Evolutionary conservation across 2,113 vertebrate genomes (phyloP).

Genomic region (Hemiprocne comata): DNA sequence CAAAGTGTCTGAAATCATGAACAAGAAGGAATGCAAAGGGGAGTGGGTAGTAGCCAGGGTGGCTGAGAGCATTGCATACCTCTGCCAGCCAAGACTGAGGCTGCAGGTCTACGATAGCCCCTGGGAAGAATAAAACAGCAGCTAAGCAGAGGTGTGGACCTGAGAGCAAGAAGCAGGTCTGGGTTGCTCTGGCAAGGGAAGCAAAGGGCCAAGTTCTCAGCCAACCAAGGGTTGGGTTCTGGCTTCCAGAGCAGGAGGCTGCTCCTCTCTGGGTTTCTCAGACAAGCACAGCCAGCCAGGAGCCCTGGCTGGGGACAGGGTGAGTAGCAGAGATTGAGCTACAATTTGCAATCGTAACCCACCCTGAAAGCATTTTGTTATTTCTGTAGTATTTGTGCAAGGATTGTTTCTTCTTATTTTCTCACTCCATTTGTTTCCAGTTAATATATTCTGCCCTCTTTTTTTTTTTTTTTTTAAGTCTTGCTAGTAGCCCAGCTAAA

Average conservation of each 20-base stretch:
- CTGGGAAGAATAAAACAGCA: slow-evolving; percentile 45
- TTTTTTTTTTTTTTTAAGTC: not conserved
- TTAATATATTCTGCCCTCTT: not conserved
- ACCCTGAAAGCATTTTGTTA: not conserved
- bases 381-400: not conserved
- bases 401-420: not conserved
- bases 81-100: not conserved
- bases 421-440: not conserved
- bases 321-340: not conserved
- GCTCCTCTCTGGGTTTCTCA: not conserved
- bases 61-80: not conserved
- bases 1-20: slow-evolving; percentile 15
- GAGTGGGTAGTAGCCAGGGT: slow-evolving; percentile 20
- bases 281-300: no score
- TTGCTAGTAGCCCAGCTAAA: not conserved
- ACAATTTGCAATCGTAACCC: not conserved
- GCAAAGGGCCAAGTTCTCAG: not conserved
- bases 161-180: not conserved
- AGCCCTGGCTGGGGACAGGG: not conserved
- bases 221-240: not conserved
- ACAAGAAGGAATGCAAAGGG: slow-evolving; percentile 20
- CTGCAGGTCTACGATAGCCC: slow-evolving; percentile 26
- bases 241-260: not conserved
- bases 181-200: not conserved
- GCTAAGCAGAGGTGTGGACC: slow-evolving; percentile 48